Evolutionary conservation across 2,888 invertebrate species (phyloP).

Genomic region (Cetonia aurata): DNA sequence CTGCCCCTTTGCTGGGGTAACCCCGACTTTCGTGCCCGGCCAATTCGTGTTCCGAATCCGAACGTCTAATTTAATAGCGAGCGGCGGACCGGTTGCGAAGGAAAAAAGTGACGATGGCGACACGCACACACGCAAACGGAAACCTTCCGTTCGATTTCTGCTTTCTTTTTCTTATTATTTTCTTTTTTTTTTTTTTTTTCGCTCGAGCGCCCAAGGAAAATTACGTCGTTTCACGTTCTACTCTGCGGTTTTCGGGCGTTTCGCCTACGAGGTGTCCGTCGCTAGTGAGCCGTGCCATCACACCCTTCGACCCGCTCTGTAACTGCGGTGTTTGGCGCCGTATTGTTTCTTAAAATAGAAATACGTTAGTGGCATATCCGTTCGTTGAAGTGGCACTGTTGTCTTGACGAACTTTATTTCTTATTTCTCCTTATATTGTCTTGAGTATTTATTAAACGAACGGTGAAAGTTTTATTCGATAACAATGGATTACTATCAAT

Average conservation of each 20-base stretch:
- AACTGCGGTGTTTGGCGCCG: background rate
- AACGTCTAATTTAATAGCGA: constrained; percentile 38
- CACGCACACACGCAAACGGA: constrained; percentile 21
- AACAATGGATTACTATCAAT: no score
- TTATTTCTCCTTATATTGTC: no score
- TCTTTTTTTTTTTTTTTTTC: constrained; percentile 7
- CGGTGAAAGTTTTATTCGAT: no score
- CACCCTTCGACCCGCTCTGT: background rate
- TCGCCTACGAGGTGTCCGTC: background rate
- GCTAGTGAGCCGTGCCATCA: constrained; percentile 1
- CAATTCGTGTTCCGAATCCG: constrained; percentile 38
- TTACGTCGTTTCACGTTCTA: constrained; percentile 7
- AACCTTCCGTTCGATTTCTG: background rate
- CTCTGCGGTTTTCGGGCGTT: background rate
- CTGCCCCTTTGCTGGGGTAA: background rate
- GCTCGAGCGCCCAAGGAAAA: background rate
- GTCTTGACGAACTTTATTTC: no score
- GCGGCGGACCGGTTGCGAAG: background rate
- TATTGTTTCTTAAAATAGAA: constrained; percentile 14
- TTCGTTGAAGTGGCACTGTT: no score
- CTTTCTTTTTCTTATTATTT: background rate
- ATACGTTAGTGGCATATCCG: no score
- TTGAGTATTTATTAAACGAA: no score
- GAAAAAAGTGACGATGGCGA: background rate
- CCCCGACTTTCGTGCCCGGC: constrained; percentile 14